Conservation (phyloP, 2,797 vertebrate genomes). For the Bradypodion pumilum region DNA sequence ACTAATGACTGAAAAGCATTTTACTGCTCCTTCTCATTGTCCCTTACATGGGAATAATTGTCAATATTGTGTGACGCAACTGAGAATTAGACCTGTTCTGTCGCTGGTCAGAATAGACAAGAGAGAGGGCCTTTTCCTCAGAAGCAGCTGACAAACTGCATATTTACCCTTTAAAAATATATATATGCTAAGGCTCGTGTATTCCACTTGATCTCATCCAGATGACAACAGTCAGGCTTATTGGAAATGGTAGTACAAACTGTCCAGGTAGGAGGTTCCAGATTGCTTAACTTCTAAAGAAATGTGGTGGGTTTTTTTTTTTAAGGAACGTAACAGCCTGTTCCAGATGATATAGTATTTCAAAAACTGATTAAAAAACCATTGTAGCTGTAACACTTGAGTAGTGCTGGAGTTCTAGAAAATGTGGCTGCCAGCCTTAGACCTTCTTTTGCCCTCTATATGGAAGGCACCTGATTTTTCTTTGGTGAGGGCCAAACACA, state of each 20-base stretch:
- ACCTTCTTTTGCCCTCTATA: neutral
- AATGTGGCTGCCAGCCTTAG: neutral
- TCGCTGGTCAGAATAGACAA: neutral
- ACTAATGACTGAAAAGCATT: neutral
- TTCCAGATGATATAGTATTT: neutral
- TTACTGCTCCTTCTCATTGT: neutral
- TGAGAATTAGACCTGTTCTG: neutral
- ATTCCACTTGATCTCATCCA: neutral
- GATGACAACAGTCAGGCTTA: no score
- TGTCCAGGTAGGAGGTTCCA: no score
- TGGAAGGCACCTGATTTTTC: neutral
- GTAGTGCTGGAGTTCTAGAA: neutral
- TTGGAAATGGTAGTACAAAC: no score
- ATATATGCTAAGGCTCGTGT: neutral
- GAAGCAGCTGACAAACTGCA: neutral
- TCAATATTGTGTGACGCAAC: neutral
- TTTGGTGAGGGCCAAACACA: neutral
- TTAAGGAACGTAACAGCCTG: no score
- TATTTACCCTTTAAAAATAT: neutral
- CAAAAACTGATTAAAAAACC: neutral
- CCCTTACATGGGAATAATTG: neutral
- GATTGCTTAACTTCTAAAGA: no score
- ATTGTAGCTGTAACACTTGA: no score
- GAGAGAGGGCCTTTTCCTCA: neutral
- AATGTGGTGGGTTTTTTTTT: no score